Conservation (phyloP, 2,888 invertebrate genomes). For the Allygus modestus region DNA sequence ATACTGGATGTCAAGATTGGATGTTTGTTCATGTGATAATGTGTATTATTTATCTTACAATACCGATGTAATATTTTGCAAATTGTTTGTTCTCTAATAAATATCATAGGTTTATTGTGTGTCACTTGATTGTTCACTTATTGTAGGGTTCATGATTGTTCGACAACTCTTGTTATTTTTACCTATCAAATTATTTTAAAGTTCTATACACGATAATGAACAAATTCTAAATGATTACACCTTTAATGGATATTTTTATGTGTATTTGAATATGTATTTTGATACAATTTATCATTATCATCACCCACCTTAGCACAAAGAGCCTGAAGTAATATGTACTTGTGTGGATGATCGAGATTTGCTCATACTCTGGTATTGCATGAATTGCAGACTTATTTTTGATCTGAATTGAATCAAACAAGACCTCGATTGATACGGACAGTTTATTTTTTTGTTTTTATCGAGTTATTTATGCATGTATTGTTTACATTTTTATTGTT, state of each 20-base stretch:
- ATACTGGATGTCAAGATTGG: constrained; percentile 34
- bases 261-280: too few relatives aligned
- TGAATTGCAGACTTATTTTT: not conserved
- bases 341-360: not conserved
- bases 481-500: not conserved
- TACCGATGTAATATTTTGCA: not conserved
- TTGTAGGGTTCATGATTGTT: not conserved
- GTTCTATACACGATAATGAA: not conserved
- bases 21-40: constrained; percentile 6
- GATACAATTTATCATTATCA: not conserved
- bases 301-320: not conserved
- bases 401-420: not conserved
- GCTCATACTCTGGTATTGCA: constrained; percentile 16
- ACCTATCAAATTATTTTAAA: not conserved
- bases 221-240: not conserved
- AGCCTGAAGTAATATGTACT: not conserved
- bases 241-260: too few relatives aligned
- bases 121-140: not conserved
- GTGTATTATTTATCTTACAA: not conserved
- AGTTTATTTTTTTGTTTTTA: not conserved
- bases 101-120: not conserved
- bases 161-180: not conserved
- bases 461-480: not conserved
- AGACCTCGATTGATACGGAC: not conserved
- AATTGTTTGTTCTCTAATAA: not conserved